phyloP scores from a whole-genome alignment of 1,140 invertebrate genomes.

The Oedothorax gibbosus region DNA sequence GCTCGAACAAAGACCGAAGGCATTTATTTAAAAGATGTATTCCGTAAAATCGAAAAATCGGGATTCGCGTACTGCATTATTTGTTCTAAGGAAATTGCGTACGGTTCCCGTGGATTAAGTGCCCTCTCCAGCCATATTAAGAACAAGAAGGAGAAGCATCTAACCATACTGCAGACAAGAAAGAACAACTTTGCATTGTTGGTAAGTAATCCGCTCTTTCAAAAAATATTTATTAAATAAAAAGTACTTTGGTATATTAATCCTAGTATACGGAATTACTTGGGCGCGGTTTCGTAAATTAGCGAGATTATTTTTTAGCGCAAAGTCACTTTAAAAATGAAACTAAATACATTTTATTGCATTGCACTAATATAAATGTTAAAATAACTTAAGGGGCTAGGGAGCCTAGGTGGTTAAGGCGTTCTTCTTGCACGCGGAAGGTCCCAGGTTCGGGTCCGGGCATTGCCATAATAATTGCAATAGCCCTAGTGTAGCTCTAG shows the following conservation, averaged over 20 bases:
- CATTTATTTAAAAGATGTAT: not conserved
- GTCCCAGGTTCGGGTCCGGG: no score
- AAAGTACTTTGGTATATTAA: not conserved
- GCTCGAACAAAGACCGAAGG: constrained; percentile 12
- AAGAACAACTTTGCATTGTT: constrained; percentile 3
- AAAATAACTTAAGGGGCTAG: not conserved
- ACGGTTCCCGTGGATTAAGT: constrained; percentile 5
- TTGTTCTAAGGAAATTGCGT: not conserved
- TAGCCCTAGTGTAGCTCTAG: no score
- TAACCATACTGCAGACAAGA: not conserved
- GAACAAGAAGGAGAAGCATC: not conserved
- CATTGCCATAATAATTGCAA: no score
- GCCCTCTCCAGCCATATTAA: not conserved
- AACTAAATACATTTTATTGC: not conserved
- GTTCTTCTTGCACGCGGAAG: no score
- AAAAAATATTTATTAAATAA: no score
- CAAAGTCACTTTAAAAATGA: not conserved
- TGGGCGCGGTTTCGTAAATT: not conserved
- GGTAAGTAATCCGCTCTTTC: constrained; percentile 6
- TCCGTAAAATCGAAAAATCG: constrained; percentile 5
- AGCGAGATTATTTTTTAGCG: not conserved
- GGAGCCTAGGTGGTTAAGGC: no score
- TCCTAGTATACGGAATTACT: not conserved
- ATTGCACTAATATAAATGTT: not conserved
- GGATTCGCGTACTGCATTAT: not conserved